These are phyloP conservation scores for Harpagus bidentatus DNA, from an alignment of 2,113 vertebrate species.

Conservation along the genomic window DNA sequence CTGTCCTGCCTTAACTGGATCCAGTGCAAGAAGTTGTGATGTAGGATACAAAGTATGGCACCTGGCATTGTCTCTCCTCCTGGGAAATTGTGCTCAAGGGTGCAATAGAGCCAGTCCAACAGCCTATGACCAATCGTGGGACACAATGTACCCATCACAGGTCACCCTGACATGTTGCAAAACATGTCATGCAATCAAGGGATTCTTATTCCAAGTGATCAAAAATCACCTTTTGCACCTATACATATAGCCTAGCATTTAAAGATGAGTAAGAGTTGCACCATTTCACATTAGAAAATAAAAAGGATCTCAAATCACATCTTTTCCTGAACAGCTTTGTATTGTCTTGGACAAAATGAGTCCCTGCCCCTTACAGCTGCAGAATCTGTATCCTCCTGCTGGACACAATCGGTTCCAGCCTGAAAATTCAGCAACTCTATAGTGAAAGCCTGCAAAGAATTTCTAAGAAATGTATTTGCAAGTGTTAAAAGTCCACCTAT, in stretches of 20 bases:
- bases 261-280: not conserved
- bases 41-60: not conserved
- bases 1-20: not conserved
- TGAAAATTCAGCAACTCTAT: not conserved
- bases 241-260: not conserved
- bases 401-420: not conserved
- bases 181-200: not conserved
- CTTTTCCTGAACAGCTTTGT: not conserved
- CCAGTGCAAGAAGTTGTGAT: not conserved
- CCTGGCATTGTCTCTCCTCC: no score
- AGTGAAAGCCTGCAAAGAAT: not conserved
- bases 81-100: not conserved
- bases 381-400: not conserved
- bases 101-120: not conserved
- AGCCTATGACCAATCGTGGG: rapidly evolving
- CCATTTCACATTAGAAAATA: not conserved
- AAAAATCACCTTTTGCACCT: not conserved
- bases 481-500: not conserved
- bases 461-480: not conserved
- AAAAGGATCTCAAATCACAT: not conserved
- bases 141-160: no score
- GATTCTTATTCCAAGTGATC: not conserved
- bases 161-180: not conserved
- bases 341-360: not conserved
- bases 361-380: rapidly evolving